A percentile compares a stretch with the other conserved stretches of the same genome.
phyloP scores from a whole-genome alignment of 2,888 invertebrate genomes.

The Byasa hedistus region DNA sequence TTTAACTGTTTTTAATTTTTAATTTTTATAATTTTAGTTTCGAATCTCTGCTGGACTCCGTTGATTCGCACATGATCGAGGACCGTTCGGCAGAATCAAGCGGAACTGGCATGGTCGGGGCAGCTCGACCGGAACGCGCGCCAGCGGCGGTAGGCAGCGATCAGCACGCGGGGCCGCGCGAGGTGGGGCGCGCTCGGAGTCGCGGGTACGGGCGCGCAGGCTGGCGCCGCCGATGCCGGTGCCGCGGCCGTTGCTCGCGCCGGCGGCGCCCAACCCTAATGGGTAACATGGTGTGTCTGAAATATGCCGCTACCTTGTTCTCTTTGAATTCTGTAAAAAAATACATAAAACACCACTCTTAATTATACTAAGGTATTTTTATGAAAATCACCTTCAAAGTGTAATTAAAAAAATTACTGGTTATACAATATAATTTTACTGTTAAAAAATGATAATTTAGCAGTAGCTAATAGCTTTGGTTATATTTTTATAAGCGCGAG shows the following conservation, averaged over 20 bases:
- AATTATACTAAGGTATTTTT: no score
- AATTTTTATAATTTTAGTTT: conserved; percentile 44
- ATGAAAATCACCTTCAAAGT: no score
- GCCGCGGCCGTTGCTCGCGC: conserved; percentile 72
- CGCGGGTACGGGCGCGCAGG: conserved; percentile 66
- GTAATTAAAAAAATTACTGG: no score
- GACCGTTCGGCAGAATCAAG: conserved; percentile 63
- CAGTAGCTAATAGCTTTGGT: no score
- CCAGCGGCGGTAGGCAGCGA: conserved; percentile 38
- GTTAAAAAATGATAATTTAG: no score
- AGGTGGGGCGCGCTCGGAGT: conserved; percentile 58
- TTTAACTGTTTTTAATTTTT: neutral
- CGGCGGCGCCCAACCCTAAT: conserved; percentile 68
- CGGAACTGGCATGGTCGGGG: conserved; percentile 41
- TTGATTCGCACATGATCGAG: conserved; percentile 69
- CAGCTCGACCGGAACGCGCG: conserved; percentile 38
- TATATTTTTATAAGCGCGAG: no score
- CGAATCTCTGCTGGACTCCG: conserved; percentile 63
- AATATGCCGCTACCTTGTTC: conserved; percentile 59
- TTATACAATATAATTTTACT: no score
- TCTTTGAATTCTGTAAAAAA: conserved; percentile 34
- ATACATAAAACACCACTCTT: no score
- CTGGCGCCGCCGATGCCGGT: conserved; percentile 59
- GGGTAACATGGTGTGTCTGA: conserved; percentile 78
- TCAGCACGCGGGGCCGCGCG: conserved; percentile 43